These are phyloP conservation scores for Isotomurus palustris DNA, from an alignment of 2,888 invertebrate species.

Conservation along the genomic window DNA sequence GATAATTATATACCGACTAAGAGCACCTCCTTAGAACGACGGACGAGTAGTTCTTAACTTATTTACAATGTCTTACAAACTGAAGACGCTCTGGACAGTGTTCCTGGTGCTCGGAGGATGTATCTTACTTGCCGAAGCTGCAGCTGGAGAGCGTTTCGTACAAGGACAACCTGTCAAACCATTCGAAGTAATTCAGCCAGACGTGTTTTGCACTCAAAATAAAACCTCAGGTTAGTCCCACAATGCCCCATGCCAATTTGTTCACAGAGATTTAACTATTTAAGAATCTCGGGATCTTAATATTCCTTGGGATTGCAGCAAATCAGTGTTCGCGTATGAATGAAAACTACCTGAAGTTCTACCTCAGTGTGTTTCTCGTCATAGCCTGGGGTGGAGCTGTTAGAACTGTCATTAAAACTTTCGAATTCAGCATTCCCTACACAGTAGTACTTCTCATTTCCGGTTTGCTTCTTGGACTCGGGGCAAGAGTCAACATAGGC, in stretches of 20 bases:
- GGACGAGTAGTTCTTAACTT: too few relatives aligned
- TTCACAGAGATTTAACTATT: neutral
- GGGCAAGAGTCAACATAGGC: slow-evolving; percentile 18
- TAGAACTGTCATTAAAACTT: slow-evolving; percentile 39
- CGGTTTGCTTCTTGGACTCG: slow-evolving; percentile 49
- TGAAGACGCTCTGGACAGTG: too few relatives aligned
- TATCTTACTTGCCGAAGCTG: slow-evolving; percentile 11
- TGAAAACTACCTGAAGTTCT: slow-evolving; percentile 35
- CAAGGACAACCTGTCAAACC: slow-evolving; percentile 19
- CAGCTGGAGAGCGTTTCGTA: slow-evolving; percentile 3
- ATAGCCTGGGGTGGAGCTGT: slow-evolving; percentile 44
- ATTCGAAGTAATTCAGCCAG: slow-evolving; percentile 18
- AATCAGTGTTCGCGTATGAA: slow-evolving; percentile 29
- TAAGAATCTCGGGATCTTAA: neutral
- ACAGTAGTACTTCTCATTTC: slow-evolving; percentile 50
- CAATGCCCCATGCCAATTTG: neutral
- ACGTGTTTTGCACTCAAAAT: slow-evolving; percentile 24
- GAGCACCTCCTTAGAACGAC: too few relatives aligned
- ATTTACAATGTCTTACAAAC: too few relatives aligned
- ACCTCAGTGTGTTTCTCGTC: slow-evolving; percentile 39
- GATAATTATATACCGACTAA: too few relatives aligned
- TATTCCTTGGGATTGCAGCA: neutral
- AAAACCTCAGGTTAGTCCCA: slow-evolving; percentile 10
- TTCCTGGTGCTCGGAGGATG: slow-evolving; percentile 2
- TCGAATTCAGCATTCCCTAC: slow-evolving; percentile 49